Conservation (phyloP, 2,113 vertebrate genomes). For the Nesoenas mayeri region DNA sequence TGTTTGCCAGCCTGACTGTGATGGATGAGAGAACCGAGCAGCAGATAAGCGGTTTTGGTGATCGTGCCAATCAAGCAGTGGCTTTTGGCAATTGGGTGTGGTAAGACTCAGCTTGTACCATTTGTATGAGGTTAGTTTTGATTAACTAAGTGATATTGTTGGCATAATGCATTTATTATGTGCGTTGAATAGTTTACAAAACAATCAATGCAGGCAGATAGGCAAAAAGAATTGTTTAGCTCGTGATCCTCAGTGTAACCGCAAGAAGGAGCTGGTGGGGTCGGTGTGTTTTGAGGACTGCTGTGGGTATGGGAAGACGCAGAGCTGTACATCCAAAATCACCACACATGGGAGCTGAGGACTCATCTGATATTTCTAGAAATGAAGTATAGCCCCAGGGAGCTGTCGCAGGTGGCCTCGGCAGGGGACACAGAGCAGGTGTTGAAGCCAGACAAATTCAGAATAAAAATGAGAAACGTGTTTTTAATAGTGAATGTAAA, state of each 20-base stretch:
- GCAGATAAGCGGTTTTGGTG: not conserved
- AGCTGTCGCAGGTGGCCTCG: not conserved
- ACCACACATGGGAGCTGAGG: not conserved
- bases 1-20: not conserved
- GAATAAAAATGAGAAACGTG: not conserved
- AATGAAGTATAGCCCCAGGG: not conserved
- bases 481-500: not conserved
- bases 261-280: too few species aligned
- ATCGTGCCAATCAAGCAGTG: not conserved
- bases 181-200: not conserved
- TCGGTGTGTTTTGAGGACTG: not conserved
- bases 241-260: not conserved
- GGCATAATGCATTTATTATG: not conserved
- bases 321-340: not conserved
- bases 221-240: not conserved
- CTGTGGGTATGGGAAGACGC: rapidly evolving
- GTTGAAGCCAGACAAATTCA: not conserved
- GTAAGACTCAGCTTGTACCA: not conserved
- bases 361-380: not conserved
- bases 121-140: not conserved
- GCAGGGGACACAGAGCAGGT: not conserved
- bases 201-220: not conserved
- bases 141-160: rapidly evolving
- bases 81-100: not conserved
- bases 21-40: not conserved